Evolutionary conservation across 2,888 invertebrate species (phyloP).

Genomic region (Hemistola chrysoprasaria): DNA sequence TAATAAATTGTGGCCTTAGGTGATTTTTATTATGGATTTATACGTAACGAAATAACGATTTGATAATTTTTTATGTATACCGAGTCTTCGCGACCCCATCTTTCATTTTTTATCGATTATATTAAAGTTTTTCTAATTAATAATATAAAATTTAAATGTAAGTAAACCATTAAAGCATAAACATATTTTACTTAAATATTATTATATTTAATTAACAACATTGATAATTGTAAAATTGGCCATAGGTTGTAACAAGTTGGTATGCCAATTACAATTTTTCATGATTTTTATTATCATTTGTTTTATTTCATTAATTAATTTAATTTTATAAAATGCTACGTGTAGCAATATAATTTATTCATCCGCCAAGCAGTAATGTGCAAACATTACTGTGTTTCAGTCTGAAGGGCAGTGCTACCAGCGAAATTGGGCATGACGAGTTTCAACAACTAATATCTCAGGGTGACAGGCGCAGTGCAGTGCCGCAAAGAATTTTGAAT

Average conservation of each 20-base stretch:
- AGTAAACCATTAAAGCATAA: constrained; percentile 80
- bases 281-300: constrained; percentile 73
- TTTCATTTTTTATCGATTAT: no score
- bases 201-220: constrained; percentile 82
- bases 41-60: constrained; percentile 47
- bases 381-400: no score
- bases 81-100: constrained; percentile 62
- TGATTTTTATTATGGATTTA: constrained; percentile 55
- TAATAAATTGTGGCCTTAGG: constrained; percentile 77
- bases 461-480: no score
- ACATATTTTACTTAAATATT: constrained; percentile 82
- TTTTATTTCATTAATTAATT: constrained; percentile 60
- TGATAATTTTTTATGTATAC: constrained; percentile 62
- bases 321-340: no score
- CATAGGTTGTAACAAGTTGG: constrained; percentile 82
- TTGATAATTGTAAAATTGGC: constrained; percentile 82
- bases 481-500: no score
- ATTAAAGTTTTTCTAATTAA: no score
- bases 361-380: no score
- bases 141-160: no score
- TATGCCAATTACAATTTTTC: constrained; percentile 82
- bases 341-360: no score
- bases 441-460: no score
- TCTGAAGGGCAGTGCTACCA: no score
- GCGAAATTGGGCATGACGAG: no score